phyloP scores from a whole-genome alignment of 2,888 invertebrate genomes.

The Gymnocheta viridis region DNA sequence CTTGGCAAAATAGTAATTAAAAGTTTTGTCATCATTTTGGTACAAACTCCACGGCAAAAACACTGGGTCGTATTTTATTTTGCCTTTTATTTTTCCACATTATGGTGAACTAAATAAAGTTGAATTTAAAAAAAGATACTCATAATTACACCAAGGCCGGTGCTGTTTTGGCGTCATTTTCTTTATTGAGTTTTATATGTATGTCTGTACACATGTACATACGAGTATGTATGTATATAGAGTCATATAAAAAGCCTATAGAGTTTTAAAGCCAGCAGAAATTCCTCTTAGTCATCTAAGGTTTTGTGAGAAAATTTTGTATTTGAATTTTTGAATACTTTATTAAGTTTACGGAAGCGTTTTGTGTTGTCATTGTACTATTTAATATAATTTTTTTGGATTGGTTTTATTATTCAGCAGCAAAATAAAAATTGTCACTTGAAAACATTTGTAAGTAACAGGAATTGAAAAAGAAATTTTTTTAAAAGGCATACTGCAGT shows the following conservation, averaged over 20 bases:
- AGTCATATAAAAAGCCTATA: conserved; percentile 4
- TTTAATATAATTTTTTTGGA: background rate
- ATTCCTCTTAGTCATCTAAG: background rate
- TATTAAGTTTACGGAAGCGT: background rate
- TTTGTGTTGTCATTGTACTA: conserved; percentile 14
- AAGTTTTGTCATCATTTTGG: conserved; percentile 77
- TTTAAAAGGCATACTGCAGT: too few relatives aligned
- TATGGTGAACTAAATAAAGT: conserved; percentile 36
- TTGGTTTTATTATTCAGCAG: background rate
- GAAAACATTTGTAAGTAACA: background rate
- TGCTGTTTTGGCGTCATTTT: background rate
- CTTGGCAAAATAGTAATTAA: conserved; percentile 77
- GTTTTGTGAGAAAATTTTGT: conserved; percentile 8
- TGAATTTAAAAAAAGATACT: conserved; percentile 44
- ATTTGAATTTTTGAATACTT: background rate
- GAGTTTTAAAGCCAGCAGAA: background rate
- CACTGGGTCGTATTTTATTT: conserved; percentile 26
- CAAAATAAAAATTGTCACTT: background rate
- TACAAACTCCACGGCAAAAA: conserved; percentile 25
- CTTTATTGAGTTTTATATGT: conserved; percentile 17
- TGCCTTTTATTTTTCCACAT: conserved; percentile 6
- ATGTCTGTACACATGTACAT: too few relatives aligned
- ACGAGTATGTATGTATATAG: too few relatives aligned
- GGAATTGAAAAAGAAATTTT: too few relatives aligned
- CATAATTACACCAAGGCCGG: conserved; percentile 8